Base-by-base conservation (phyloP, 2,888 invertebrate species). In the Trissolcus brochymenae region DNA sequence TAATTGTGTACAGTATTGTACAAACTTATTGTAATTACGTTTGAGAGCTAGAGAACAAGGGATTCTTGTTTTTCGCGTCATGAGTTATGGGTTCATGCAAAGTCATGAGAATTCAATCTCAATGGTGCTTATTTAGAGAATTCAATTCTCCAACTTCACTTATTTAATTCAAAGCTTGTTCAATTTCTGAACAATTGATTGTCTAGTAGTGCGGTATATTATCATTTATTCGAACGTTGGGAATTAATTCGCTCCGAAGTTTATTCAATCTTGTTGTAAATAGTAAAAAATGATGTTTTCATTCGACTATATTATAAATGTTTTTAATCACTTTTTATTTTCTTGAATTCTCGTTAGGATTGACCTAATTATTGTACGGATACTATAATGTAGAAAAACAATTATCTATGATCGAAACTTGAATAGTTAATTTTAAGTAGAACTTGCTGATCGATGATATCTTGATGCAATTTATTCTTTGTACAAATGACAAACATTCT, bases 241-340 rank as follows among this genome's bases (percentile, higher is more conserved):
- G 43, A 46, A 67, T 61, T n/a, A 68, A 60, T 21, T 35, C 14
- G 46, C 16, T 55, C 54, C 14, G 14, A 53, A 41, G 56, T 56
- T 67, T 56, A 67, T 61, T n/a, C 51, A 11, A 64, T 6, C 7
- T 40, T 61, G 55, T 51, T 76, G 75, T 76, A 76, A 59, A 75
- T 75, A 76, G 64, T 61, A 46, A 16, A n/a, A n/a, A 17, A 61
- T 51, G 21, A 62, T 57, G 43, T n/a, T n/a, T n/a, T n/a, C n/a
- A 29, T 13, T 16, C 17, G 9, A 14, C 56, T 41, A 19, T 43
- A 16, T 61, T 41, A 19, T 43, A 16, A 9, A 19, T 16, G 16
- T 19, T 62, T 57, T 2, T 51, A 13, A 62, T 29, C 1, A 7
- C 6, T 56, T 51, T 64, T 62, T 53, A 53, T 41, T 56, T 56